Percentiles rank a stretch among this genome's conserved stretches.
phyloP scores from a whole-genome alignment of 2,113 vertebrate genomes.

The Apeltes quadracus region DNA sequence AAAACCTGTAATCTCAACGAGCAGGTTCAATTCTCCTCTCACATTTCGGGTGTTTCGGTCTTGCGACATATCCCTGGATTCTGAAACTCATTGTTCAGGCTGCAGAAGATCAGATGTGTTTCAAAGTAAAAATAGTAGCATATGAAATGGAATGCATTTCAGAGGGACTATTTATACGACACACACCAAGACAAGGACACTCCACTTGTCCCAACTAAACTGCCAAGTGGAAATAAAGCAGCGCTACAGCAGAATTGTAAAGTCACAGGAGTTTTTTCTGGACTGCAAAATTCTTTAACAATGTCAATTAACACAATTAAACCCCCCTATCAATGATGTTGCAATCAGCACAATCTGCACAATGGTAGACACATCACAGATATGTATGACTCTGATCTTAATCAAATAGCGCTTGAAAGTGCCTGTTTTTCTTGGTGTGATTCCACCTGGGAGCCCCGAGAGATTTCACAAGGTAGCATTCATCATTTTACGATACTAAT shows the following conservation, averaged over 20 bases:
- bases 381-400: conserved; percentile 36
- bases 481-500: conserved; percentile 47
- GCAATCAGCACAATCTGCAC: conserved; percentile 36
- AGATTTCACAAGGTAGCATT: conserved; percentile 51
- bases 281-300: conserved; percentile 18
- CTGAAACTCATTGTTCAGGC: conserved; percentile 19
- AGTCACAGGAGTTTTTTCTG: not conserved
- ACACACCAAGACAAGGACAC: not conserved
- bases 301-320: too few relatives aligned
- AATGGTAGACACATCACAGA: conserved; percentile 35
- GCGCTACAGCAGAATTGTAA: not conserved
- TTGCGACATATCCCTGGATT: conserved; percentile 2
- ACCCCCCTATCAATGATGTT: conserved; percentile 36
- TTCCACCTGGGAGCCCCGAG: conserved; percentile 39
- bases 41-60: not conserved
- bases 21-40: conserved; percentile 19
- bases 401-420: conserved; percentile 57
- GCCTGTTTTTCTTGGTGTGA: conserved; percentile 43
- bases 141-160: conserved; percentile 30
- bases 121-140: conserved; percentile 53
- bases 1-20: conserved; percentile 6
- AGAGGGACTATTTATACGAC: conserved; percentile 21
- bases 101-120: conserved; percentile 28
- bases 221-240: not conserved
- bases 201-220: not conserved